Conservation (phyloP, 2,888 invertebrate genomes). For the Scaeva pyrastri region DNA sequence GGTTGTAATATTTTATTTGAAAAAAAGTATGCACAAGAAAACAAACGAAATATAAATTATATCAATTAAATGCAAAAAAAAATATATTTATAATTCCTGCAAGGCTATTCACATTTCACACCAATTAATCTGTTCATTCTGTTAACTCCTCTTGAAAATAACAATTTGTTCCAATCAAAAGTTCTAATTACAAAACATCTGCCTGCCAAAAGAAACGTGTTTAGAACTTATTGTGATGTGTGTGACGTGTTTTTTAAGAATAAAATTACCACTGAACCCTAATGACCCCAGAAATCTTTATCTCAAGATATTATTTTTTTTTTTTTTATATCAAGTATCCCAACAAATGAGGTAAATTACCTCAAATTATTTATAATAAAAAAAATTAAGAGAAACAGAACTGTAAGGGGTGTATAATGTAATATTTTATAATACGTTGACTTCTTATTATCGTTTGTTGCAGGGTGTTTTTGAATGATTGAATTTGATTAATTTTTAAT, state of each 20-base stretch:
- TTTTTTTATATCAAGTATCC: constrained; percentile 33
- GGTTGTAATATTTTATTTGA: neutral
- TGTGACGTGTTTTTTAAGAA: neutral
- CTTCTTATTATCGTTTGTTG: neutral
- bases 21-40: neutral
- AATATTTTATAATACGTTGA: constrained; percentile 46
- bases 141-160: too few species aligned
- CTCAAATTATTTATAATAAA: constrained; percentile 6
- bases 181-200: constrained; percentile 55
- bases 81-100: neutral
- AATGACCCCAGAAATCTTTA: constrained; percentile 55
- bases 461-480: neutral
- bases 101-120: constrained; percentile 33
- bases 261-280: constrained; percentile 45
- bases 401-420: neutral
- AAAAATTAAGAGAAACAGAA: neutral
- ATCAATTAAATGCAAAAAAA: neutral
- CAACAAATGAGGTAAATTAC: constrained; percentile 62
- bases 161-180: constrained; percentile 22
- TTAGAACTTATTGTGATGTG: neutral
- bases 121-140: constrained; percentile 29
- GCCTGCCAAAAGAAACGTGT: constrained; percentile 47
- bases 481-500: too few species aligned
- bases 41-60: neutral
- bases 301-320: constrained; percentile 25